phyloP scores from a whole-genome alignment of 2,113 vertebrate genomes.

The Pelecanus crispus region DNA sequence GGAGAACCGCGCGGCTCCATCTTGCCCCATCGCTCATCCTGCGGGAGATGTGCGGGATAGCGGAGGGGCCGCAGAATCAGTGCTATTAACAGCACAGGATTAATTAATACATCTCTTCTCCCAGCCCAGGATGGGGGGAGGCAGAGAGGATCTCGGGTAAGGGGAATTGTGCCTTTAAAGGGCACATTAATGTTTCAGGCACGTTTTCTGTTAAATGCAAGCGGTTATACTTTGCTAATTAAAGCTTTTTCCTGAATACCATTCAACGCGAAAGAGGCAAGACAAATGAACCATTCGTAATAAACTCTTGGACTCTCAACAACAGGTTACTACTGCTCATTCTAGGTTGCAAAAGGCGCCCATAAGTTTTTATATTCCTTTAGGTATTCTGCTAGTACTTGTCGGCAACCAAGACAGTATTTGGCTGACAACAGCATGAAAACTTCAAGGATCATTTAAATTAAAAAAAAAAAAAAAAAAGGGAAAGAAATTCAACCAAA shows the following conservation, averaged over 20 bases:
- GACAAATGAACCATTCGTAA: background rate
- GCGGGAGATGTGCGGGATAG: background rate
- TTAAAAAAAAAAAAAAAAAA: background rate
- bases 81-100: background rate
- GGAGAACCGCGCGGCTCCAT: background rate
- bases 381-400: background rate
- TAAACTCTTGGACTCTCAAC: background rate
- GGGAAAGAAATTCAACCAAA: background rate
- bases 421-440: background rate
- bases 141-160: background rate
- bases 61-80: background rate
- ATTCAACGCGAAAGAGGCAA: background rate
- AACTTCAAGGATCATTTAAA: background rate
- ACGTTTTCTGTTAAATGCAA: background rate
- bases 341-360: background rate
- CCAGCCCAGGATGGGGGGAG: background rate
- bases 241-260: background rate
- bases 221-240: background rate
- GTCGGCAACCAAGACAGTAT: background rate
- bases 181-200: background rate
- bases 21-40: background rate
- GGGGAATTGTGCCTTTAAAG: background rate
- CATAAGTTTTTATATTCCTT: background rate
- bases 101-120: background rate
- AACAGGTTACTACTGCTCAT: background rate